These are phyloP conservation scores for Herpetotheres cachinnans DNA, from an alignment of 2,113 vertebrate genomes.

Conservation along the genomic window DNA sequence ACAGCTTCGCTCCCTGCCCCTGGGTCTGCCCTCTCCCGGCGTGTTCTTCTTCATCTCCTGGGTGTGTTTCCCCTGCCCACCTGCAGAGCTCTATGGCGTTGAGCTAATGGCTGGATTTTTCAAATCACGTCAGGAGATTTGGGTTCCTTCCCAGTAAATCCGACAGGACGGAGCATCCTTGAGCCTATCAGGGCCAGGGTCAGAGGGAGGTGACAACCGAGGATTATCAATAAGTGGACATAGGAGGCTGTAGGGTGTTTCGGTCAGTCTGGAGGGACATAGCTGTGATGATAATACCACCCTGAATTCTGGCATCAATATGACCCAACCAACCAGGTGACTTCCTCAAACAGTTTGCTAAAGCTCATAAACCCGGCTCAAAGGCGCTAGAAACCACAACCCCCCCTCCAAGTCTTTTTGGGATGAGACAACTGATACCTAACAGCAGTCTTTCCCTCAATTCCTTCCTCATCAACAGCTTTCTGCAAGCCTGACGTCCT, in stretches of 20 bases:
- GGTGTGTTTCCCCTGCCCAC: neutral
- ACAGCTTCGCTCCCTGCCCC: neutral
- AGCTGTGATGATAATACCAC: neutral
- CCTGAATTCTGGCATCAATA: neutral
- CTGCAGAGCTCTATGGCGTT: neutral
- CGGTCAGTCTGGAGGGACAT: neutral
- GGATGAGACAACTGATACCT: neutral
- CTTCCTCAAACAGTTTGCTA: neutral
- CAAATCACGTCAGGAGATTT: neutral
- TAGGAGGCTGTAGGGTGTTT: neutral
- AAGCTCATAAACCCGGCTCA: neutral
- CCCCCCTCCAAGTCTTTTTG: neutral
- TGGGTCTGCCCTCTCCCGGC: neutral
- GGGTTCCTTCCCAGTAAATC: neutral
- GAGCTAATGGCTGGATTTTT: neutral
- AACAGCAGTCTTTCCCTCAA: rapidly evolving
- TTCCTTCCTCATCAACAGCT: neutral
- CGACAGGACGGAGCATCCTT: neutral
- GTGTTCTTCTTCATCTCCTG: neutral
- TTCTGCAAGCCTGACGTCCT: neutral
- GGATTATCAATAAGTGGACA: neutral
- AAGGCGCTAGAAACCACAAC: neutral
- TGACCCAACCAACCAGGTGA: neutral
- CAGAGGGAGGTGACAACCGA: neutral
- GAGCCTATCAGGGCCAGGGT: neutral